A percentile compares a stretch with the other conserved stretches of the same genome.
These are phyloP conservation scores for Caligus rogercresseyi DNA, from an alignment of 1,140 invertebrate genomes.

Conservation along the genomic window DNA sequence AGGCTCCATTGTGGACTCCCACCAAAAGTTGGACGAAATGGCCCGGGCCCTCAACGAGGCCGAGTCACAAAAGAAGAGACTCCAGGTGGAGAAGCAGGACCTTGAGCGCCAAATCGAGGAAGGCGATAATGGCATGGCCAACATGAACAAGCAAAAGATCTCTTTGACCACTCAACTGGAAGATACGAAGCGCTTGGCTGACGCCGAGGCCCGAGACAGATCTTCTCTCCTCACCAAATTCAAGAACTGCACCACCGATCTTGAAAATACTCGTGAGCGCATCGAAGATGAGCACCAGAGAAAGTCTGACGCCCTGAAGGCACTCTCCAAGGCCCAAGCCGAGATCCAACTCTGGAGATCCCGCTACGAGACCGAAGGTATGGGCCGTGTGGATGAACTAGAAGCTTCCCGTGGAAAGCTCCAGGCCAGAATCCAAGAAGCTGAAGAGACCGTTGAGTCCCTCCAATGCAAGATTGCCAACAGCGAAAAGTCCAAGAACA, in stretches of 20 bases:
- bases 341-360: slow-evolving; percentile 48
- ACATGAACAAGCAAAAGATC: slow-evolving; percentile 91
- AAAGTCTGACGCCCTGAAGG: slow-evolving; percentile 54
- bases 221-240: slow-evolving; percentile 82
- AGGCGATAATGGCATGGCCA: slow-evolving; percentile 87
- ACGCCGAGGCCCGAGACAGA: slow-evolving; percentile 78
- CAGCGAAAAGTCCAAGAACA: slow-evolving; percentile 39
- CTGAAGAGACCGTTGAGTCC: slow-evolving; percentile 38
- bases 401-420: slow-evolving; percentile 87
- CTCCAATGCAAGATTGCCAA: slow-evolving; percentile 30
- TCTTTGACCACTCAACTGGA: slow-evolving; percentile 84
- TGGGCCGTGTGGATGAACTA: slow-evolving; percentile 87
- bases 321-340: slow-evolving; percentile 90
- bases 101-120: slow-evolving; percentile 50
- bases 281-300: slow-evolving; percentile 75
- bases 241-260: slow-evolving; percentile 91
- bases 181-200: slow-evolving; percentile 88
- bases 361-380: slow-evolving; percentile 26
- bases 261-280: slow-evolving; percentile 91
- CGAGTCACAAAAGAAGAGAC: slow-evolving; percentile 13
- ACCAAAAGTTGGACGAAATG: slow-evolving; percentile 11
- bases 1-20: slow-evolving; percentile 12
- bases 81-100: slow-evolving; percentile 12
- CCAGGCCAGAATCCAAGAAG: slow-evolving; percentile 83
- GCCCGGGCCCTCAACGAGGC: slow-evolving; percentile 15